Conservation (phyloP, 1,140 invertebrate genomes). For the Platyscapa corneri region DNA sequence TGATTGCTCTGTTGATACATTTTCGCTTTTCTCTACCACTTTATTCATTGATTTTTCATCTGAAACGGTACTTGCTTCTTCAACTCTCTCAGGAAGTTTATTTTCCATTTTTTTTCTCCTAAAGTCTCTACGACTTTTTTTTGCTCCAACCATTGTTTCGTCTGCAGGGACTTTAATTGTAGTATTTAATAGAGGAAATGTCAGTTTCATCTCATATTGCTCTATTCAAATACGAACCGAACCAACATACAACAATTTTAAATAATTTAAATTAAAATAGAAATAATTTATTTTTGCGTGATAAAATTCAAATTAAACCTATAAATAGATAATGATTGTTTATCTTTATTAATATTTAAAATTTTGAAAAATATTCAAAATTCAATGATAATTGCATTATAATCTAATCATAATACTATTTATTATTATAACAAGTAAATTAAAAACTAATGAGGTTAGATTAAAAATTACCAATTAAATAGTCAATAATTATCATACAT, state of each 20-base stretch:
- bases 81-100: conserved; percentile 55
- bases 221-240: conserved; percentile 63
- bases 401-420: no score
- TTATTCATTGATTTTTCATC: conserved; percentile 45
- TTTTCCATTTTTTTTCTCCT: conserved; percentile 59
- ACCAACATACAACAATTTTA: conserved; percentile 38
- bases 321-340: neutral
- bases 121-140: conserved; percentile 62
- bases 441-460: no score
- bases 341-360: neutral
- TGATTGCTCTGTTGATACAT: conserved; percentile 28
- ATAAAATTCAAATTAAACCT: neutral
- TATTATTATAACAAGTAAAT: no score
- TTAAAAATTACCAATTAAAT: no score
- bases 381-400: neutral
- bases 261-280: no score
- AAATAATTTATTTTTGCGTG: no score
- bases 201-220: conserved; percentile 71
- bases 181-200: conserved; percentile 80
- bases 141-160: conserved; percentile 60
- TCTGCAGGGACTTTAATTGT: conserved; percentile 78
- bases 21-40: conserved; percentile 42
- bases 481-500: no score
- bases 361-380: neutral
- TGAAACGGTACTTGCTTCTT: conserved; percentile 4